phyloP scores from a whole-genome alignment of 2,797 vertebrate species.

The Margarornis squamiger region DNA sequence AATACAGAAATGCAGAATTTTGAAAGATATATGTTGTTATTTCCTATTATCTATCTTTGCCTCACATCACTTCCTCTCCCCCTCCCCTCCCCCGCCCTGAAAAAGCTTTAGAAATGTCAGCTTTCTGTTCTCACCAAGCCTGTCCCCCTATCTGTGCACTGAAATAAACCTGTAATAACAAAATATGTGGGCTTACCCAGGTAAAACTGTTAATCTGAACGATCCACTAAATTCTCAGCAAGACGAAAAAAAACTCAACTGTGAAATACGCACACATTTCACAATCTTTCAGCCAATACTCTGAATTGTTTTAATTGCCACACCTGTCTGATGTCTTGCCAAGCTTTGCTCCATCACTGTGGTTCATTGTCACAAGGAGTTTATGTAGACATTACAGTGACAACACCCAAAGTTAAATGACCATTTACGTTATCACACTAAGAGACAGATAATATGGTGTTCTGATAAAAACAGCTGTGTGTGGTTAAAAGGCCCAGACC shows the following conservation, averaged over 20 bases:
- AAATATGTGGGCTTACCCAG: fast-evolving
- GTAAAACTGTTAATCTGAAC: not conserved
- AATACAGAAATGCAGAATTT: not conserved
- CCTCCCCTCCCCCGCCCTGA: fast-evolving
- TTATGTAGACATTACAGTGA: not conserved
- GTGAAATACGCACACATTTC: fast-evolving
- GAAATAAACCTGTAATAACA: not conserved
- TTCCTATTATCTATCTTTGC: not conserved
- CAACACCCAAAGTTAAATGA: not conserved
- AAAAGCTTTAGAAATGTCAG: not conserved
- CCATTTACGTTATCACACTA: not conserved
- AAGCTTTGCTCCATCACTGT: not conserved
- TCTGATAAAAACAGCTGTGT: not conserved
- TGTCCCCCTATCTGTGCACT: not conserved
- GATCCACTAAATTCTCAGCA: not conserved
- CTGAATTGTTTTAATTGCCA: not conserved
- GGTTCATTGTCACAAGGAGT: not conserved
- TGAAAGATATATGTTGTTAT: not conserved
- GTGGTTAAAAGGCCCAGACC: not conserved
- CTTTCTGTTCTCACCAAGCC: not conserved
- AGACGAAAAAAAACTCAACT: not conserved
- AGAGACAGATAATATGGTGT: not conserved
- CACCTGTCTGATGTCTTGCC: not conserved
- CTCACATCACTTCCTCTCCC: not conserved
- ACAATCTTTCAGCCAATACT: not conserved